Percentiles rank a stretch among this genome's conserved stretches.
These are phyloP conservation scores for Homalodisca vitripennis DNA, from an alignment of 1,140 invertebrate genomes.

Conservation along the genomic window DNA sequence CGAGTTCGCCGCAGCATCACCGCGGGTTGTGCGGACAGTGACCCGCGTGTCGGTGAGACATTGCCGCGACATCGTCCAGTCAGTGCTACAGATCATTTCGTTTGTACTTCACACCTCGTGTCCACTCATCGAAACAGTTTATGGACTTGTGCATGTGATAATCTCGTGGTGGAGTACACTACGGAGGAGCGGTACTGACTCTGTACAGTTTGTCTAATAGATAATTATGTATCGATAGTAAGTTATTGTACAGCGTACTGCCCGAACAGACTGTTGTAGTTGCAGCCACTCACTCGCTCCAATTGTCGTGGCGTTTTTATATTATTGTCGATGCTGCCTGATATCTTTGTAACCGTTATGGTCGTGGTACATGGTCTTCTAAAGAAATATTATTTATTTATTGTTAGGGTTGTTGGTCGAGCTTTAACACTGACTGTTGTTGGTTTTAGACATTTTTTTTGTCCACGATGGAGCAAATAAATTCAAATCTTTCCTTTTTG, in stretches of 20 bases:
- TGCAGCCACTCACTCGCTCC: slow-evolving; percentile 5
- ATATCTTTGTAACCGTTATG: slow-evolving; percentile 19
- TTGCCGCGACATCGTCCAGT: neutral
- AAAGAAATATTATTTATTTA: slow-evolving; percentile 27
- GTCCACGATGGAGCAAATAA: slow-evolving; percentile 29
- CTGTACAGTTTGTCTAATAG: slow-evolving; percentile 24
- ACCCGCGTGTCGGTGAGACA: no score
- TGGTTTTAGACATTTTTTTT: slow-evolving; percentile 16
- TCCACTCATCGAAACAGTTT: no score
- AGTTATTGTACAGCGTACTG: slow-evolving; percentile 27
- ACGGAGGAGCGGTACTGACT: slow-evolving; percentile 7
- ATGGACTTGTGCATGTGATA: neutral
- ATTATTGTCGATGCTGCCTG: slow-evolving; percentile 29
- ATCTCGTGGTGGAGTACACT: neutral
- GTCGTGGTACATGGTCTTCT: slow-evolving; percentile 31
- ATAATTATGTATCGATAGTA: slow-evolving; percentile 26
- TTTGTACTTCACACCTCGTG: slow-evolving; percentile 16
- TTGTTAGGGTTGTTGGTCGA: slow-evolving; percentile 19
- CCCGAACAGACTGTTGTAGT: slow-evolving; percentile 22
- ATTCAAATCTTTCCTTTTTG: slow-evolving; percentile 36
- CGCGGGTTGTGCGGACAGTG: no score
- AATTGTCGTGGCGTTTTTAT: slow-evolving; percentile 26
- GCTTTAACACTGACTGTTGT: neutral
- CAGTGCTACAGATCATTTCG: slow-evolving; percentile 20
- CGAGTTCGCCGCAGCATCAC: neutral